phyloP scores from a whole-genome alignment of 2,888 invertebrate genomes.

The Polydrusus tereticollis region DNA sequence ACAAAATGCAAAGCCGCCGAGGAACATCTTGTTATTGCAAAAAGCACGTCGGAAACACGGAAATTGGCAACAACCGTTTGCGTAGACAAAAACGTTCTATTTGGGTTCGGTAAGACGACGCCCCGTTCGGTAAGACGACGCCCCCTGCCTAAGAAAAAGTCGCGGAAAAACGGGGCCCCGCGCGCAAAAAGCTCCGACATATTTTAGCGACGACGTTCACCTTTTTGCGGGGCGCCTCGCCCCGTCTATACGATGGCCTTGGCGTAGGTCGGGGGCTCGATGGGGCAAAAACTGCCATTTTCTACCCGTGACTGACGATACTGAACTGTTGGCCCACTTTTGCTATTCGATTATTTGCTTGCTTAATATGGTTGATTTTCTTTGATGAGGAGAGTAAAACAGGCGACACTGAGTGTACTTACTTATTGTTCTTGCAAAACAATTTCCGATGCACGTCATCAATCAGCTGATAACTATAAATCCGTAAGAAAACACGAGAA shows the following conservation, averaged over 20 bases:
- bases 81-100: conserved; percentile 63
- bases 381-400: background rate
- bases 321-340: conserved; percentile 45
- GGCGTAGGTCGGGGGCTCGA: conserved; percentile 54
- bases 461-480: too few species aligned
- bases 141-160: conserved; percentile 44
- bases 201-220: conserved; percentile 48
- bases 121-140: too few species aligned
- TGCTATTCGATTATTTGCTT: conserved; percentile 35
- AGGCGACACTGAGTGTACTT: background rate
- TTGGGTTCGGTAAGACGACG: conserved; percentile 62
- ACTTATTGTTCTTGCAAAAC: too few species aligned
- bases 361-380: conserved; percentile 12
- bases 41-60: conserved; percentile 26
- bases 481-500: too few species aligned
- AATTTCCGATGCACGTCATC: too few species aligned
- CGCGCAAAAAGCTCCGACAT: conserved; percentile 46
- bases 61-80: conserved; percentile 36
- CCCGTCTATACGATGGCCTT: conserved; percentile 49
- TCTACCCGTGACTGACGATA: conserved; percentile 42
- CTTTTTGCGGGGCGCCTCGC: conserved; percentile 49
- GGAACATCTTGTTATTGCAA: conserved; percentile 15
- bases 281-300: conserved; percentile 51
- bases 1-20: background rate
- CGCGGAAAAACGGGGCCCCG: conserved; percentile 47